Percentiles rank a stretch among this genome's conserved stretches.
These are phyloP conservation scores for Babyrousa celebensis DNA, from an alignment of 2,797 vertebrate species.

Conservation along the genomic window DNA sequence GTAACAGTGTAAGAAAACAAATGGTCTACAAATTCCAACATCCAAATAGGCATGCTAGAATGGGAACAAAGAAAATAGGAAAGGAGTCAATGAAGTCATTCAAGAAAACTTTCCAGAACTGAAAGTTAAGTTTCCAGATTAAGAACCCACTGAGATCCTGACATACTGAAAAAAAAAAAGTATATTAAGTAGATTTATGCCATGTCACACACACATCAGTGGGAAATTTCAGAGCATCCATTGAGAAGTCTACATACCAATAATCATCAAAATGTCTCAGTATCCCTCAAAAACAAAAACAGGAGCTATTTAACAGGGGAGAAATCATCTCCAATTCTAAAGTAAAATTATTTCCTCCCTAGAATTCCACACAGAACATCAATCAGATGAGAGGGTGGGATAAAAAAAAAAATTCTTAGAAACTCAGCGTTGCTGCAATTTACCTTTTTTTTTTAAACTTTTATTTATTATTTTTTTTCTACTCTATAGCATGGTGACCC, in stretches of 20 bases:
- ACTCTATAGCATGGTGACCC: too few species aligned
- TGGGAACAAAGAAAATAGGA: not conserved
- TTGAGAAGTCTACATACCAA: not conserved
- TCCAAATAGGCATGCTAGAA: not conserved
- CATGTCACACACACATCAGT: not conserved
- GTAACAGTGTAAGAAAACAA: not conserved
- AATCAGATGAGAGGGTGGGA: not conserved
- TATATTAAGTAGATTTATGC: not conserved
- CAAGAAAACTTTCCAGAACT: not conserved
- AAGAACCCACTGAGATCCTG: not conserved
- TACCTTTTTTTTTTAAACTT: not conserved
- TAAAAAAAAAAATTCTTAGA: not conserved
- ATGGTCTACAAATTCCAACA: not conserved
- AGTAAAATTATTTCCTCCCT: not conserved
- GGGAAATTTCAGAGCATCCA: not conserved
- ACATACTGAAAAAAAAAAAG: not conserved
- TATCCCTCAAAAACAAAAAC: not conserved
- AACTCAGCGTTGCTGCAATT: not conserved
- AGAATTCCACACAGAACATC: not conserved
- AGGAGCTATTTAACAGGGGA: not conserved
- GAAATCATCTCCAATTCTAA: not conserved
- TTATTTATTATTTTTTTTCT: too few species aligned
- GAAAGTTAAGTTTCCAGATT: not conserved
- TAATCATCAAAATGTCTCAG: constrained; percentile 4
- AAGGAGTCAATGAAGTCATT: not conserved